A percentile compares a stretch with the other conserved stretches of the same genome.
Conservation (phyloP, 2,797 vertebrate genomes). For the Acanthurus leucopareius region DNA sequence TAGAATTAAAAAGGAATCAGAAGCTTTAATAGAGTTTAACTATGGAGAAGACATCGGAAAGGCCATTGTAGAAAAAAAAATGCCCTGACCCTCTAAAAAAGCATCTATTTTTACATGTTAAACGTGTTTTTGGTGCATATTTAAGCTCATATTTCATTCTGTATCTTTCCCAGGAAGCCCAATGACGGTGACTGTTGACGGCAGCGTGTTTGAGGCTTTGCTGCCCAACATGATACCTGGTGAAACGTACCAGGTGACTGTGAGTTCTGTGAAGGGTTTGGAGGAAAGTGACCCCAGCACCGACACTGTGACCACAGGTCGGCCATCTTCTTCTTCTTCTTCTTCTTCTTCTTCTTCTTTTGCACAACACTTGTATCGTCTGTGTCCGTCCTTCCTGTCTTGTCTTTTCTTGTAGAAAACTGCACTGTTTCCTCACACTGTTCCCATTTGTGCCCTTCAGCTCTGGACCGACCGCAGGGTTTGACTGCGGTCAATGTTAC, state of each 20-base stretch:
- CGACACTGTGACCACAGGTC: conserved; percentile 91
- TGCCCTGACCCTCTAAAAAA: too few species aligned
- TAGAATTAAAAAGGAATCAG: too few species aligned
- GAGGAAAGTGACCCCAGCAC: conserved; percentile 93
- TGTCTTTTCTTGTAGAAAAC: background rate
- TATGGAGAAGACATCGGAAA: too few species aligned
- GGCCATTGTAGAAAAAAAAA: too few species aligned
- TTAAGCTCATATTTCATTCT: background rate
- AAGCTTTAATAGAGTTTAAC: too few species aligned
- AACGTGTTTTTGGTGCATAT: background rate
- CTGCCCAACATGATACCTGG: conserved; percentile 89
- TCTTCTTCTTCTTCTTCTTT: background rate
- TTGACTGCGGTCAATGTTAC: conserved; percentile 91
- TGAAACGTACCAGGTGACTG: conserved; percentile 88
- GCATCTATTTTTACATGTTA: too few species aligned
- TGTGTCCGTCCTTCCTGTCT: background rate
- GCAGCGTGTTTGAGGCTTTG: conserved; percentile 83
- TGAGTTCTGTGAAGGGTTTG: conserved; percentile 91
- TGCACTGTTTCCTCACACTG: background rate
- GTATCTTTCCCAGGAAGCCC: conserved; percentile 83
- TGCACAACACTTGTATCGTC: background rate
- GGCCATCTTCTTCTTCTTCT: background rate
- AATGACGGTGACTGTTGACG: conserved; percentile 85
- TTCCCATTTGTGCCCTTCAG: conserved; percentile 75
- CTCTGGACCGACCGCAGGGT: conserved; percentile 90